Conservation (phyloP, 92 coral and sea anemone genomes). For the Siderastrea siderea region DNA sequence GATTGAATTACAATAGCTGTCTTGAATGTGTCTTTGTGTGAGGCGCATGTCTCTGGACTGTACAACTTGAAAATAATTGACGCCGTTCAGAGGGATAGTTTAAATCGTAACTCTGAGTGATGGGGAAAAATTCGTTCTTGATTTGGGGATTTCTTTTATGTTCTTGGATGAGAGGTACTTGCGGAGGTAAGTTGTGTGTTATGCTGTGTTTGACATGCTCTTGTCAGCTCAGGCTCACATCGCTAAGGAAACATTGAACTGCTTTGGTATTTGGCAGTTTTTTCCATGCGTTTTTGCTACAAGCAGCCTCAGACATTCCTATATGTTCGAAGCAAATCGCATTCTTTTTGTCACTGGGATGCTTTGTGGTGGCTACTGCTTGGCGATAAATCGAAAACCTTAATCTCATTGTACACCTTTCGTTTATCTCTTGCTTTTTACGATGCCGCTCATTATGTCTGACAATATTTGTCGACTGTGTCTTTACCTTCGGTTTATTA, state of each 20-base stretch:
- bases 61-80: slow-evolving; percentile 22
- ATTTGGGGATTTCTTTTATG: slow-evolving; percentile 65
- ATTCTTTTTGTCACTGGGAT: neutral
- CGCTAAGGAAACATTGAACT: neutral
- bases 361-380: neutral
- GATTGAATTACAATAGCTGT: slow-evolving; percentile 81
- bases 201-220: neutral
- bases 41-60: slow-evolving; percentile 21
- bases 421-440: neutral
- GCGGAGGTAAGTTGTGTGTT: slow-evolving; percentile 60
- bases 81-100: slow-evolving; percentile 19
- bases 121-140: slow-evolving; percentile 21
- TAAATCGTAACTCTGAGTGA: slow-evolving; percentile 2
- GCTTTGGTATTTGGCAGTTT: slow-evolving; percentile 29
- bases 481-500: neutral
- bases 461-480: slow-evolving; percentile 25
- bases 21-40: slow-evolving; percentile 54
- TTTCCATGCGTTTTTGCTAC: neutral
- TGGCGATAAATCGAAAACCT: neutral
- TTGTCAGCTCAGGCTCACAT: neutral
- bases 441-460: neutral
- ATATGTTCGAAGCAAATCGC: neutral
- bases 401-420: slow-evolving; percentile 3
- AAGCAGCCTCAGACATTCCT: neutral
- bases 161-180: slow-evolving; percentile 12